These are phyloP conservation scores for Copidosoma aretas DNA, from an alignment of 2,888 invertebrate species.

Conservation along the genomic window DNA sequence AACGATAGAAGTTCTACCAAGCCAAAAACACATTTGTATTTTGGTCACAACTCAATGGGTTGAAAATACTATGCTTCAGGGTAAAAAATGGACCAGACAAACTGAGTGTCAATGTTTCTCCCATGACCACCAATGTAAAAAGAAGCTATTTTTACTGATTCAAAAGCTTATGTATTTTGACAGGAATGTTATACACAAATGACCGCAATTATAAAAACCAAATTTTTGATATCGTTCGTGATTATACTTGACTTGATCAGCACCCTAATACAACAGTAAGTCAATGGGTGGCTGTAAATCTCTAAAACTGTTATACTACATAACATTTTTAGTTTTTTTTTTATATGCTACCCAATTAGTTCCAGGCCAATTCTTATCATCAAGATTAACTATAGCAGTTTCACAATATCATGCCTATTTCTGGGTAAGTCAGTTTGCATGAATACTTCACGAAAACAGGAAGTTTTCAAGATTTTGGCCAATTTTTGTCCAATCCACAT, in stretches of 20 bases:
- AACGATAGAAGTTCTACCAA: too few relatives aligned
- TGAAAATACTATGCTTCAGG: not conserved
- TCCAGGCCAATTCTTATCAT: not conserved
- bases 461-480: not conserved
- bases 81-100: not conserved
- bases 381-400: constrained; percentile 4
- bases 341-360: not conserved
- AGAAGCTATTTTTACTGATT: not conserved
- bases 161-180: not conserved
- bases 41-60: not conserved
- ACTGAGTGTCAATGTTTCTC: too few relatives aligned
- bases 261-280: not conserved
- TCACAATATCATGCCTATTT: not conserved
- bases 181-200: not conserved
- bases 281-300: constrained; percentile 1
- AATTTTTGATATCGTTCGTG: not conserved
- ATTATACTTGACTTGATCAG: not conserved
- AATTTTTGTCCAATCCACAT: not conserved
- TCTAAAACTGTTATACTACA: not conserved
- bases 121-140: not conserved
- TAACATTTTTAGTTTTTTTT: not conserved
- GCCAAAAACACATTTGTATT: not conserved
- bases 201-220: not conserved
- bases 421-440: not conserved
- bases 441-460: not conserved